These are phyloP conservation scores for Cheilosia soror DNA, from an alignment of 2,888 invertebrate species.

Conservation along the genomic window DNA sequence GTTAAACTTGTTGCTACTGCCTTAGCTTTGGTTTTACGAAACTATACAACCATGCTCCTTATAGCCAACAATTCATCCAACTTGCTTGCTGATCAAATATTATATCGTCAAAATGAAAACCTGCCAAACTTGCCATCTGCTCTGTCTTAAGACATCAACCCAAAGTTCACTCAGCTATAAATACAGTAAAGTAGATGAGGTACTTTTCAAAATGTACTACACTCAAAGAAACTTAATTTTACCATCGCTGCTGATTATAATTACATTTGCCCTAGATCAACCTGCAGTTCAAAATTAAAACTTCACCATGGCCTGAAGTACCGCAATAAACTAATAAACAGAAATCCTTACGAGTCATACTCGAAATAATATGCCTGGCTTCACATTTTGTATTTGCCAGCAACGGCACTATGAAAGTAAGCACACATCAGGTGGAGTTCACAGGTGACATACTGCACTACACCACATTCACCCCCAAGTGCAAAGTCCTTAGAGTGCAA, in stretches of 20 bases:
- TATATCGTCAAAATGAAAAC: too few relatives aligned
- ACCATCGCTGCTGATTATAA: constrained; percentile 8
- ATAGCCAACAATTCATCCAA: too few relatives aligned
- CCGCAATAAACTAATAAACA: constrained; percentile 29
- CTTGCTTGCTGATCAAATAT: too few relatives aligned
- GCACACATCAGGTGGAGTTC: background rate
- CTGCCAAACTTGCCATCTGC: too few relatives aligned
- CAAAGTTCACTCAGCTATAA: background rate
- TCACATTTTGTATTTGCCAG: constrained; percentile 24
- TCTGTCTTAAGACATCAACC: too few relatives aligned
- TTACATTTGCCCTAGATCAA: constrained; percentile 7
- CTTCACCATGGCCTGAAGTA: background rate
- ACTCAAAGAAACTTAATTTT: background rate
- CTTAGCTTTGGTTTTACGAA: too few relatives aligned
- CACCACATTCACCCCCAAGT: background rate
- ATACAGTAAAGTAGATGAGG: too few relatives aligned
- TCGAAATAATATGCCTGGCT: background rate
- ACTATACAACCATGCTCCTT: too few relatives aligned
- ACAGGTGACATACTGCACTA: constrained; percentile 22
- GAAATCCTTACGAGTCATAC: background rate
- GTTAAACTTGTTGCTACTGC: too few relatives aligned
- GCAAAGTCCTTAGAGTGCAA: constrained; percentile 12
- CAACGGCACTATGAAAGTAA: constrained; percentile 4
- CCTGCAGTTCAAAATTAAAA: constrained; percentile 9
- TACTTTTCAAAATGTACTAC: too few relatives aligned